Evolutionary conservation across 2,113 vertebrate genomes (phyloP), one percentile per base, ranked within the genome.

Genomic region (Talpa occidentalis): DNA sequence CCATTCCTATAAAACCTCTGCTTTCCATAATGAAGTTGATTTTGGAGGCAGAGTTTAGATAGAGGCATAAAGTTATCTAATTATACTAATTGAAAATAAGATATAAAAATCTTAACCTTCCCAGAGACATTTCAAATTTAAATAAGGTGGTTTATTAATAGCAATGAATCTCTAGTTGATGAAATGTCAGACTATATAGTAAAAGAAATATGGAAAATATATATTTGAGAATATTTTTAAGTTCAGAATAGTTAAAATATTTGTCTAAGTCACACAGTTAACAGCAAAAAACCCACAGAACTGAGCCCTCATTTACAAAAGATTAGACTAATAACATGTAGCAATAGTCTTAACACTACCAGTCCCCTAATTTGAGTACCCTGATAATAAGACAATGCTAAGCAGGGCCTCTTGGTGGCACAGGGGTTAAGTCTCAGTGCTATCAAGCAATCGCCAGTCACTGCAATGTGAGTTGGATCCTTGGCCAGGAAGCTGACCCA

Each of bases 81-180:
- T 95, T 95, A 94, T 83, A 83, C 60, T 82, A 86, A 88, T 42
- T 74, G 72, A 84, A 94, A 93, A 89, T 77, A 85, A 52, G 37
- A 80, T 80, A 80, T 49, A 90, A 95, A 96, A 95, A 49, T 88
- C n/a, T 84, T 92, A 93, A 90, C 49, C 72, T 91, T 96, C 72
- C 15, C 56, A 64, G 60, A 91, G 52, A 91, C 44, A 93, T 96
- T 96, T 97, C 35, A 86, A 74, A 79, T 93, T 94, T 82, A 89
- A 93, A 91, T 96, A 42, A 94, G 42, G 73, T 56, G 37, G 35
- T 69, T 86, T 89, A 91, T 91, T 76, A 93, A 91, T 85, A 90
- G 83, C 78, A 78, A 59, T 82, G 40, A 91, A 60, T 82, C 69
- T 64, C 49, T 64, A 78, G 40, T 64, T 83, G 77, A 88, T 85